Evolutionary conservation across 2,888 invertebrate genomes (phyloP), one percentile per base, ranked within the genome.

Genomic region (Xanthorhoe spadicearia): DNA sequence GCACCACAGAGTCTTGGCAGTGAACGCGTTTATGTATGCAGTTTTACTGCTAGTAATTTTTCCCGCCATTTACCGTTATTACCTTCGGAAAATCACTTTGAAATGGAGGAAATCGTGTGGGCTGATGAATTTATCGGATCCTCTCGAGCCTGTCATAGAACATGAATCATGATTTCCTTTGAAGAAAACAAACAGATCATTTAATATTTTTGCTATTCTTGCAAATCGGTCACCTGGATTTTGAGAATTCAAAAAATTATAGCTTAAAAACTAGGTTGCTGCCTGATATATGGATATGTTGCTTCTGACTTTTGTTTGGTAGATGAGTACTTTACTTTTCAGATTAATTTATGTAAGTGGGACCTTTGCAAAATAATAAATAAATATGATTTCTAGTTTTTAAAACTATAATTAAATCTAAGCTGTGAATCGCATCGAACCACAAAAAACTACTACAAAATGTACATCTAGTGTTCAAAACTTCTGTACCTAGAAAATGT

Each of bases 121-220:
- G 63, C 6, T 19, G 51, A 15, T 28, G 18, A 53, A 64, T 64
- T 61, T 68, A 68, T 64, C 15, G 49, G 49, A 32, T 53, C 50
- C 56, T 56, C 43, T 56, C 28, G 43, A 35, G 52, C 60, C 38
- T 50, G 61, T 57, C 67, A 61, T 57, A 64, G 13, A 59, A 56
- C 7, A 50, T 67, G 67, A 68, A 64, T 68, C 60, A 64, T 19
- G 51, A 28, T 48, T 52, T 63, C 55, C 56, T 67, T 64, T 61
- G 60, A 64, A 64, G 19, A 67, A 17, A 35, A 56, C 49, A 28
- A 18, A 53, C 52, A 43, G 64, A 64, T 64, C 67, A 70, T 69
- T 62, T 66, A 66, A 68, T 59, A 53, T 48, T 58, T 61, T 18
- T 15, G 1, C 43, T 18, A 56, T 53, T 54, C 61, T 67, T 59